phyloP scores from a whole-genome alignment of 1,140 invertebrate species.

The Aphidius gifuensis region DNA sequence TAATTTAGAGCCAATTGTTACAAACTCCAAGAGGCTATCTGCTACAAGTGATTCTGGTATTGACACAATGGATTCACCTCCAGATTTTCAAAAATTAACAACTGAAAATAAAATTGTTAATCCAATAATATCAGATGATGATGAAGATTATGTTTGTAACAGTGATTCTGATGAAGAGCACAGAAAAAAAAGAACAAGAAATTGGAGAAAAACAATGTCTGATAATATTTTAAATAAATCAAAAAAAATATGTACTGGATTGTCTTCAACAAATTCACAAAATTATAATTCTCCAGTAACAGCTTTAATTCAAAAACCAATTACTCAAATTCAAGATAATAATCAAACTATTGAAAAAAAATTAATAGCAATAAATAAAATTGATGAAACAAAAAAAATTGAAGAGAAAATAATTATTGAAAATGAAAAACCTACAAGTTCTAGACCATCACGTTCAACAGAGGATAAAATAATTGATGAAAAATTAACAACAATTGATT shows the following conservation, averaged over 20 bases:
- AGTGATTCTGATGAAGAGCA: slow-evolving; percentile 63
- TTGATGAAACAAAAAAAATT: neutral
- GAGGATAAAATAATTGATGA: neutral
- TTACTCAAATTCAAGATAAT: neutral
- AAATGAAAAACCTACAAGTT: neutral
- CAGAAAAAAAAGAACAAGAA: slow-evolving; percentile 44
- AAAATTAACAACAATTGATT: neutral
- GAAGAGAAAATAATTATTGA: neutral
- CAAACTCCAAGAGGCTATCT: slow-evolving; percentile 31
- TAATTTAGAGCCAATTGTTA: slow-evolving; percentile 21
- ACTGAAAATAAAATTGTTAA: neutral
- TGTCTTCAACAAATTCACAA: neutral
- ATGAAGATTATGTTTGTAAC: slow-evolving; percentile 63
- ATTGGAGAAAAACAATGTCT: slow-evolving; percentile 33
- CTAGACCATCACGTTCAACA: no score
- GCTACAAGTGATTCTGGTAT: slow-evolving; percentile 39
- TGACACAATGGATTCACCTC: slow-evolving; percentile 37
- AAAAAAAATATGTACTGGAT: slow-evolving; percentile 25
- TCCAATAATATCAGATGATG: slow-evolving; percentile 33
- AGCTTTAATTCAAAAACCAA: neutral
- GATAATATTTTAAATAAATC: slow-evolving; percentile 21
- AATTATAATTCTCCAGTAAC: neutral
- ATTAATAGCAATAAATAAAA: no score
- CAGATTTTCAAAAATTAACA: slow-evolving; percentile 26
- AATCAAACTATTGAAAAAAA: no score